Evolutionary conservation across 2,113 vertebrate species (phyloP), one percentile per base, ranked within the genome.

Genomic region (Callaeas wilsoni): DNA sequence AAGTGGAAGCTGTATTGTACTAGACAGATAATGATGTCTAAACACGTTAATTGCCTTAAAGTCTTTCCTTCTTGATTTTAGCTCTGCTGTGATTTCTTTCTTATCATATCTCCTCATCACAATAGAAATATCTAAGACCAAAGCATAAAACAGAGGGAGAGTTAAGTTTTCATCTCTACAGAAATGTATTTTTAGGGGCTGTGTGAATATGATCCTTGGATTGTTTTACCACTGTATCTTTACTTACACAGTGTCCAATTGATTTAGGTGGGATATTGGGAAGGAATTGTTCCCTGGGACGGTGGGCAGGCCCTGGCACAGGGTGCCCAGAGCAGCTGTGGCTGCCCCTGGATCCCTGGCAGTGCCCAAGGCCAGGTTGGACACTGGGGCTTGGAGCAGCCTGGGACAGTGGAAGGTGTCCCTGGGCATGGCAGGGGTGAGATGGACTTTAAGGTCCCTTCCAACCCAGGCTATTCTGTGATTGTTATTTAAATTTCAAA

Each of bases 101-200:
- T 94, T 93, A 68, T 81, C 70, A 3, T 44, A 73, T 68, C 53
- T 69, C 12, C 65, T 82, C 41, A 76, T 56, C 79, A 73, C 50
- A 94, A 90, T 70, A 15, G 73, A 94, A 93, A 70, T 65, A 95
- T 46, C 86, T 91, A 71, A 89, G 79, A 94, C 92, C 35, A 80
- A 69, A 83, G 79, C 56, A 60, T 39, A 22, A 49, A 50, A 92
- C 56, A 57, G n/a, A 67, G 27, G 64, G 35, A 89, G 2, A 78
- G 53, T 94, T 78, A 77, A 57, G 29, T 76, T 64, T 87, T 84
- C 37, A 18, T 78, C 56, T 81, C 65, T 62, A 84, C 49, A 94
- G 67, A 93, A 96, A 50, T 81, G 11, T 32, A 52, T 71, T 83
- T 88, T 55, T 3, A 5, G 67, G 56, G 79, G 35, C 79, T 69